Percentiles rank a stretch among this genome's conserved stretches.
Evolutionary conservation across 2,113 vertebrate species (phyloP).

Genomic region (Cyanoramphus novaezelandiae): DNA sequence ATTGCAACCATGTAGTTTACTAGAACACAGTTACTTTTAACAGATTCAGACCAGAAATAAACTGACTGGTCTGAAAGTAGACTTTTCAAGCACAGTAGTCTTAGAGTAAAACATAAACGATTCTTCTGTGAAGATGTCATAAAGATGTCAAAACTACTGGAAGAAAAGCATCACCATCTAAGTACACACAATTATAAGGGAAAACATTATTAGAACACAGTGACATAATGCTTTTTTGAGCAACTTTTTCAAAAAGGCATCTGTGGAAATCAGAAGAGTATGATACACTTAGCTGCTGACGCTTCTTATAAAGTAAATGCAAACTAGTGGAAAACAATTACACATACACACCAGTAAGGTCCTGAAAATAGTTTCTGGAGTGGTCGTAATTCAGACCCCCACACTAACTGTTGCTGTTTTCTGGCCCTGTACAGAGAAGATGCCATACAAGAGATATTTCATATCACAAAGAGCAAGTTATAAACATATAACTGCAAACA

Average conservation of each 20-base stretch:
- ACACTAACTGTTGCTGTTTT: neutral
- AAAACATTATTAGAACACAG: neutral
- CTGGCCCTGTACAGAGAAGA: neutral
- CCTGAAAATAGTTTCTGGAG: neutral
- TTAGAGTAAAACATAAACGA: conserved; percentile 12
- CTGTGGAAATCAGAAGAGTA: neutral
- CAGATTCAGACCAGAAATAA: conserved; percentile 53
- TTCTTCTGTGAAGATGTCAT: conserved; percentile 31
- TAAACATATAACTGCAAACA: neutral
- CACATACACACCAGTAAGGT: neutral
- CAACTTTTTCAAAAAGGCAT: neutral
- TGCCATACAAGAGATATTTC: neutral
- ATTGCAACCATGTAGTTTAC: neutral
- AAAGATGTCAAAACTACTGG: conserved; percentile 23
- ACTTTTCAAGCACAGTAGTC: conserved; percentile 23
- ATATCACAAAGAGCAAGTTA: neutral
- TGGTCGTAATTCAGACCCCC: neutral
- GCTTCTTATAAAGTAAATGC: neutral
- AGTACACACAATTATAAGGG: neutral
- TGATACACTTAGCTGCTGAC: neutral
- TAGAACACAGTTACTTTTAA: conserved; percentile 21
- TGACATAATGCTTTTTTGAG: neutral
- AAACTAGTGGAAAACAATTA: neutral
- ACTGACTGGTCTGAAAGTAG: neutral
- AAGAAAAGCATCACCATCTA: conserved; percentile 13